Conservation (phyloP, 2,113 vertebrate species). For the Chaetops frenatus region DNA sequence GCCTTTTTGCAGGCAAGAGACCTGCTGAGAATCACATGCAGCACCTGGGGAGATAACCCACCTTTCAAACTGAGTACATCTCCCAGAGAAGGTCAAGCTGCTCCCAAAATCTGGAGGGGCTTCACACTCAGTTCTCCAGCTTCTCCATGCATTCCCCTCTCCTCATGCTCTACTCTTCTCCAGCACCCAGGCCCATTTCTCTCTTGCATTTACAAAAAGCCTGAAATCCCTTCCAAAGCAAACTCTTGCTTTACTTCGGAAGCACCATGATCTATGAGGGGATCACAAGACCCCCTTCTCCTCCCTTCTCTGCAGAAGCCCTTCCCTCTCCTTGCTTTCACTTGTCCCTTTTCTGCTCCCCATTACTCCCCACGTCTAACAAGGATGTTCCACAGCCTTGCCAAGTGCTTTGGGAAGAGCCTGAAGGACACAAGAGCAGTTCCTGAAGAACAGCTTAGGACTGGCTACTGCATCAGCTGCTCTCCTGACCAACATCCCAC, state of each 20-base stretch:
- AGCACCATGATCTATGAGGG: rapidly evolving
- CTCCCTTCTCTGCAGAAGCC: neutral
- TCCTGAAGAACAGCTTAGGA: neutral
- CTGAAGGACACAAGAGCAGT: neutral
- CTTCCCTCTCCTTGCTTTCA: neutral
- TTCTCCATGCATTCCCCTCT: rapidly evolving
- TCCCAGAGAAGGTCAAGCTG: neutral
- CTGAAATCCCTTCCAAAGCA: neutral
- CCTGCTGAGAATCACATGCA: rapidly evolving
- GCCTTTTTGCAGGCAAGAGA: neutral
- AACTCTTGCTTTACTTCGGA: neutral
- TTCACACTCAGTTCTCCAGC: neutral
- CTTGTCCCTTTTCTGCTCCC: neutral
- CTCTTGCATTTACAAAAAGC: neutral
- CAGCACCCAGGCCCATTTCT: neutral
- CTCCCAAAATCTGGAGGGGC: neutral
- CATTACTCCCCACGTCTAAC: neutral
- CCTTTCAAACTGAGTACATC: rapidly evolving
- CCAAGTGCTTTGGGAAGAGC: neutral
- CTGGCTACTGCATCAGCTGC: neutral
- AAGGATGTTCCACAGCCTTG: neutral
- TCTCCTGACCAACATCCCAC: neutral
- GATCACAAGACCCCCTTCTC: neutral
- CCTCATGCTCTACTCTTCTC: neutral
- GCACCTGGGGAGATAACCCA: rapidly evolving